Conservation (phyloP, 2,888 invertebrate genomes). For the Priocnemis perturbator region DNA sequence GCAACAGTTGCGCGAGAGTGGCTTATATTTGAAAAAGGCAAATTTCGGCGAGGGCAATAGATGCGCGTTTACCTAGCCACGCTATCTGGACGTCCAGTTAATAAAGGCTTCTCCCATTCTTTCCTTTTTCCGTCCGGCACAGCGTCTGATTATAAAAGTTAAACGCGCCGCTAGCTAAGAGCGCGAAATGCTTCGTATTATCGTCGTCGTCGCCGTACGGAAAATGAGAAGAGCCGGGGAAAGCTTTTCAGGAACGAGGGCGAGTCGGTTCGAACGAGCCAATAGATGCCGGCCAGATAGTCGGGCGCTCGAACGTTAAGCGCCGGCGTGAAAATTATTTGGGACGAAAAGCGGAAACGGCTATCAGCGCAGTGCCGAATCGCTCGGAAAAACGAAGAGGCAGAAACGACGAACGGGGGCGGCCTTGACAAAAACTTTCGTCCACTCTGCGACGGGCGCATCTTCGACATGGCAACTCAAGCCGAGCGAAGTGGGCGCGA, state of each 20-base stretch:
- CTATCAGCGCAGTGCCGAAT: slow-evolving; percentile 7
- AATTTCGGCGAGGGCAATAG: no score
- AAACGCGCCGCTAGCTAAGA: no score
- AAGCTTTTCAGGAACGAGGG: slow-evolving; percentile 6
- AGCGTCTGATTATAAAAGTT: no score
- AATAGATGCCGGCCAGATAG: slow-evolving; percentile 39
- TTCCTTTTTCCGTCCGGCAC: no score
- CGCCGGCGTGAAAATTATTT: slow-evolving; percentile 47
- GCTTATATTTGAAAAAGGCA: no score
- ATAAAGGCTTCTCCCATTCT: no score
- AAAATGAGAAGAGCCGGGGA: background rate
- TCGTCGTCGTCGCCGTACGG: no score
- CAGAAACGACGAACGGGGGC: background rate
- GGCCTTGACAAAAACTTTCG: slow-evolving; percentile 6
- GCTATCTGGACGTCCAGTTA: no score
- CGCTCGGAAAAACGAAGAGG: background rate
- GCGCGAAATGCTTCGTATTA: no score
- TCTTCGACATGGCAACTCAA: background rate
- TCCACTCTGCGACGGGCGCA: background rate
- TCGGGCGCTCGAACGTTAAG: slow-evolving; percentile 33
- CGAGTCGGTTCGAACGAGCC: slow-evolving; percentile 20
- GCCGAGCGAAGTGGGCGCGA: background rate
- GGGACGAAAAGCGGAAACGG: slow-evolving; percentile 35
- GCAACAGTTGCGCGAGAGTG: no score
- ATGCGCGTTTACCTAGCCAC: no score